Base-by-base conservation (phyloP, 2,113 vertebrate genomes). In the Nothobranchius kuhntae region DNA sequence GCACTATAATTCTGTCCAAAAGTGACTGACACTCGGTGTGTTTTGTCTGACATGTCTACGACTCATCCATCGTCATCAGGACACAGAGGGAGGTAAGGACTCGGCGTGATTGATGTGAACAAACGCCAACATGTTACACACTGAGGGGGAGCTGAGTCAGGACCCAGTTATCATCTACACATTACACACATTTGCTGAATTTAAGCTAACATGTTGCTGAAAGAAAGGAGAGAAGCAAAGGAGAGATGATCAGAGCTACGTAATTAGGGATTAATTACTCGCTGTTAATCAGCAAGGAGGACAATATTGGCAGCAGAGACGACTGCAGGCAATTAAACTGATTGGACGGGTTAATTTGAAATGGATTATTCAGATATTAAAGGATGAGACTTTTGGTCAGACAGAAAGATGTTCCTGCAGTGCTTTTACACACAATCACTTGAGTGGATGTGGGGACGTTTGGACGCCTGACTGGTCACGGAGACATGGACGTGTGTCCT, bases 11-110 rank as follows among this genome's bases (percentile, higher is more conserved):
- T 30, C 38, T 42, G 26, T 51, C 12, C 13, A 44, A 35, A 60
- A 70, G 53, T 48, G 50, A 62, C 42, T 73, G 61, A 83, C 65
- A 26, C n/a, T 44, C 10, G 30, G 50, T 80, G 14, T 83, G 17
- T 61, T 83, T 51, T 50, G 7, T 73, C 48, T 55, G 21, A 13
- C 85, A 35, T 12, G 58, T 8, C 38, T 12, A 3, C 9, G 75
- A 30, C 71, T 75, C 75, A 11, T 82, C 75, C 61, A 51, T 83
- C 84, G 4, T 30, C 30, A 77, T 64, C 81, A 92, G 93, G 89
- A 73, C 91, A 91, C 84, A 87, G 91, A 86, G 92, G 92, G 87
- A 91, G 93, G 93, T 94, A 91, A 93, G 91, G 85, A 83, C 78
- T 68, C 45, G 30, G 30, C 9, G 38, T 40, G 77, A 91, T 86